These are phyloP conservation scores for Bergia puertoricense DNA, from an alignment of 92 coral and sea anemone species.

Conservation along the genomic window DNA sequence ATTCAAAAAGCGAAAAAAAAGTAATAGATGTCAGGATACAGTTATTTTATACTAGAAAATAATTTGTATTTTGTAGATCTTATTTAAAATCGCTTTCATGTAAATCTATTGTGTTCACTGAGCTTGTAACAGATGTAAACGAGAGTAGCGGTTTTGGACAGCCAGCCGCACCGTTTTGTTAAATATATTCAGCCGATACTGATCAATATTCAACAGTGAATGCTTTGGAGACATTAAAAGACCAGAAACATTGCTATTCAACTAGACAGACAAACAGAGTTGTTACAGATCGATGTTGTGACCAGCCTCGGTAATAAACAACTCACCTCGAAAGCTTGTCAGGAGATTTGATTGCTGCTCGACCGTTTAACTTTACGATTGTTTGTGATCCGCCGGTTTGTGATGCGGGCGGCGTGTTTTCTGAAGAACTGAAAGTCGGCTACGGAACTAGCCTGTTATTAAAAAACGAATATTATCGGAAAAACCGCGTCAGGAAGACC, in stretches of 20 bases:
- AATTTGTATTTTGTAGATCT: too few relatives aligned
- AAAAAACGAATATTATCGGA: background rate
- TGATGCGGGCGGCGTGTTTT: conserved; percentile 15
- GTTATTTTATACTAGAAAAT: too few relatives aligned
- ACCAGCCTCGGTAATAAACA: background rate
- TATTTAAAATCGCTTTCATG: too few relatives aligned
- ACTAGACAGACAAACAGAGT: background rate
- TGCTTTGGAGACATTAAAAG: background rate
- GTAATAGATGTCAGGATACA: too few relatives aligned
- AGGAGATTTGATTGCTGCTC: background rate
- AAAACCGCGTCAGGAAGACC: background rate
- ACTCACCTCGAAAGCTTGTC: background rate
- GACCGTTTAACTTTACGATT: background rate
- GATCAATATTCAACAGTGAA: background rate
- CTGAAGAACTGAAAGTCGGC: background rate
- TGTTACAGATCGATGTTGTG: too few relatives aligned
- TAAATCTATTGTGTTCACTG: background rate
- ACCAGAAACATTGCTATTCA: background rate
- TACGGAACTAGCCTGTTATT: background rate
- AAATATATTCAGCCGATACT: background rate
- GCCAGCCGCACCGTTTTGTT: background rate
- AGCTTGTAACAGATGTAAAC: background rate
- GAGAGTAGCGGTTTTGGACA: background rate
- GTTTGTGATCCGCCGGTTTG: background rate
- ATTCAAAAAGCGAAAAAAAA: too few relatives aligned